phyloP scores from a whole-genome alignment of 2,113 vertebrate genomes.

The Empidonax traillii region DNA sequence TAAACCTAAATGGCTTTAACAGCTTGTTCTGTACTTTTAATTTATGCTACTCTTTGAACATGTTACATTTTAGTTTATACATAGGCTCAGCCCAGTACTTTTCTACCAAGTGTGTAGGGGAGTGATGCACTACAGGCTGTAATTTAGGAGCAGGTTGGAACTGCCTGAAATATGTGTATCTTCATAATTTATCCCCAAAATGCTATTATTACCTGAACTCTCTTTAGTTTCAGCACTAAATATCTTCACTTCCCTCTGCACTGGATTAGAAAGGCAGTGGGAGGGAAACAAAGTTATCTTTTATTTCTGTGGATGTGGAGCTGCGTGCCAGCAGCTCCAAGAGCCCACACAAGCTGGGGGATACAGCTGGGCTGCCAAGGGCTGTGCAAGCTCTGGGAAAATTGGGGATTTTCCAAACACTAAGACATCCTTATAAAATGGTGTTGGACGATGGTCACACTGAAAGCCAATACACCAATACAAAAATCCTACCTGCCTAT shows the following conservation, averaged over 20 bases:
- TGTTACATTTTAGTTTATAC: neutral
- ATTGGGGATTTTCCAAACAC: neutral
- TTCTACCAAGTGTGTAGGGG: neutral
- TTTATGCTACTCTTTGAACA: neutral
- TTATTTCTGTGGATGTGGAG: neutral
- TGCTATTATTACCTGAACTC: neutral
- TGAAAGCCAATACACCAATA: neutral
- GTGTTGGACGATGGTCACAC: rapidly evolving
- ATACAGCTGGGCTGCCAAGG: neutral
- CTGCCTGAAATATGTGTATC: neutral
- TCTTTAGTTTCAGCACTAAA: neutral
- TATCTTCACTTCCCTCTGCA: neutral
- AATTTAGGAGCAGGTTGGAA: conserved; percentile 14
- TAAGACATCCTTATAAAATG: neutral
- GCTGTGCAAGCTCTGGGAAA: neutral
- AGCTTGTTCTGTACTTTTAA: neutral
- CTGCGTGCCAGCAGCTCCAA: neutral
- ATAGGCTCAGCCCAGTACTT: neutral
- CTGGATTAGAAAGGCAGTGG: neutral
- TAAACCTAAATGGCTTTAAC: neutral
- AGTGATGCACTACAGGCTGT: conserved; percentile 8
- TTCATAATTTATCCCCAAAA: neutral
- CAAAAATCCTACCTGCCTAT: neutral
- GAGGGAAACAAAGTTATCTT: neutral
- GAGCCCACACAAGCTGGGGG: neutral